phyloP scores from a whole-genome alignment of 1,140 invertebrate genomes.

The Ceratina calcarata region DNA sequence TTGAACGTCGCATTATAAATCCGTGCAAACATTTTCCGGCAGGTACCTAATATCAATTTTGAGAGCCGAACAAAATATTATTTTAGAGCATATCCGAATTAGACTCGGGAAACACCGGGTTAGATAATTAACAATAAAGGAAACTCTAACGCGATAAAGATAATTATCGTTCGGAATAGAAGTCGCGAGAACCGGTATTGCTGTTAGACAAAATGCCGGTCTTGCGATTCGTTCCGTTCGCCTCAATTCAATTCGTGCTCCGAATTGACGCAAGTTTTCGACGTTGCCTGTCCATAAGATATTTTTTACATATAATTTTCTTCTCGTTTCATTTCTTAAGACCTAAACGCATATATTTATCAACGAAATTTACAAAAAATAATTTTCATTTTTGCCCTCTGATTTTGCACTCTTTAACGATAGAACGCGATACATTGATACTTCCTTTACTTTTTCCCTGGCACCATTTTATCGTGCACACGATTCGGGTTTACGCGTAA shows the following conservation, averaged over 20 bases:
- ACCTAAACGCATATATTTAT: conserved; percentile 20
- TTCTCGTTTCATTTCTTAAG: conserved; percentile 34
- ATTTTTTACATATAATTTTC: conserved; percentile 44
- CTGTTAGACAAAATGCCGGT: conserved; percentile 22
- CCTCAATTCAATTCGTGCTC: not conserved
- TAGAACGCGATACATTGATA: not conserved
- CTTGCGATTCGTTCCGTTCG: not conserved
- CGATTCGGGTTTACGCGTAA: conserved; percentile 15
- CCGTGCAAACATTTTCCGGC: too few relatives aligned
- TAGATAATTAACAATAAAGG: conserved; percentile 26
- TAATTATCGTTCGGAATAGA: conserved; percentile 10
- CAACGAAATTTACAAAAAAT: conserved; percentile 18
- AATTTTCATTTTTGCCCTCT: conserved; percentile 15
- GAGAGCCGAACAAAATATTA: conserved; percentile 12
- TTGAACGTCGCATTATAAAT: too few relatives aligned
- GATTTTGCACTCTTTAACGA: not conserved
- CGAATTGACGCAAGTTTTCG: conserved; percentile 61
- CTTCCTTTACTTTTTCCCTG: not conserved
- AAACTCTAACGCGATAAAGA: conserved; percentile 31
- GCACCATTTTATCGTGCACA: not conserved
- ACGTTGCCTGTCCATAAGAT: conserved; percentile 63
- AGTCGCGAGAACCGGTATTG: too few relatives aligned
- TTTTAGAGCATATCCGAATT: conserved; percentile 11
- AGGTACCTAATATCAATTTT: too few relatives aligned
- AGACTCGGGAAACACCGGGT: conserved; percentile 26